Evolutionary conservation across 2,797 vertebrate species (phyloP).

Genomic region (Platalea minor): DNA sequence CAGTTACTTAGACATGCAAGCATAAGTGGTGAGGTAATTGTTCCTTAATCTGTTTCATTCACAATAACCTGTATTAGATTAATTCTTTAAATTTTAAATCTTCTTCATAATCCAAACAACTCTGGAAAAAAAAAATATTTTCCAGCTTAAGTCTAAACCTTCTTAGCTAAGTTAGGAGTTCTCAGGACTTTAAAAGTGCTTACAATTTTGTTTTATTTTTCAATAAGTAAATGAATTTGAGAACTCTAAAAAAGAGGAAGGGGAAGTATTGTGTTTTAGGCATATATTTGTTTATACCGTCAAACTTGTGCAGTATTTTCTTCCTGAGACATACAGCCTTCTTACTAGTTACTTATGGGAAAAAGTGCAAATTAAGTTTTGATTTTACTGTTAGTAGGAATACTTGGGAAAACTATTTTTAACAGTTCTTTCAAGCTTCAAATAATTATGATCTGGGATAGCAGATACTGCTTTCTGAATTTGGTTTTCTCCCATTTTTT

Average conservation of each 20-base stretch:
- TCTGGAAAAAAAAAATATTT: background rate
- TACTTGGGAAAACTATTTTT: background rate
- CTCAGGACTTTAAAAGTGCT: background rate
- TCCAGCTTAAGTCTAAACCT: background rate
- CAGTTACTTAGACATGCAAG: background rate
- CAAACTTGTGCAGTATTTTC: background rate
- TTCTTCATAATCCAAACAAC: background rate
- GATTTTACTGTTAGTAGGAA: background rate
- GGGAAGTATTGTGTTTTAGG: background rate
- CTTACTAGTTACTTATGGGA: background rate
- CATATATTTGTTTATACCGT: background rate
- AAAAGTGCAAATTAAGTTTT: background rate
- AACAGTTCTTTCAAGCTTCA: background rate
- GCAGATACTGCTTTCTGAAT: conserved; percentile 27
- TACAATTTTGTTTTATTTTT: background rate
- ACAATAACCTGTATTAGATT: background rate
- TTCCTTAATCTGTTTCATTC: background rate
- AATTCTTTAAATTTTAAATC: background rate
- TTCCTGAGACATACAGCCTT: background rate
- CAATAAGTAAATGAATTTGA: background rate
- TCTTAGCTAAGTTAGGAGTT: background rate
- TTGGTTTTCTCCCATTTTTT: conserved; percentile 33
- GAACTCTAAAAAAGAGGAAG: background rate
- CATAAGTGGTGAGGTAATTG: background rate
- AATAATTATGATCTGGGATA: background rate